Evolutionary conservation across 30 jellyfish, hydroid and myxozoan species (phyloP).

Genomic region (Rhopilema esculentum): DNA sequence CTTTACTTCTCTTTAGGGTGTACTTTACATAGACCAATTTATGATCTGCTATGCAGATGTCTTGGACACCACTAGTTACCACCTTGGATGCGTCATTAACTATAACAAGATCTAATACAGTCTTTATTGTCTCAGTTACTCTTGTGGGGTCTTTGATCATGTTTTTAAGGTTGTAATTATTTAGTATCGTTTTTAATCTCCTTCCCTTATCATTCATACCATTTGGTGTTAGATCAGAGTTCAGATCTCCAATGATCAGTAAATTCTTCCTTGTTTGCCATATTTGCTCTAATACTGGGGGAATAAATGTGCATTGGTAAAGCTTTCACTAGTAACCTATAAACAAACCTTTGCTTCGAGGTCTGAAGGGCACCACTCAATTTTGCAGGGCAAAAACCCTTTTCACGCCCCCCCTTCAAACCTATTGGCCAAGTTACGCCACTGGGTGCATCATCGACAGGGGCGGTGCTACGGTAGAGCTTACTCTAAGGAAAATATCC

Average conservation of each 20-base stretch:
- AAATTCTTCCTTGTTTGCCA: conserved; percentile 43
- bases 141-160: conserved; percentile 60
- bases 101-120: conserved; percentile 46
- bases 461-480: too few relatives aligned
- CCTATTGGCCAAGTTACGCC: too few relatives aligned
- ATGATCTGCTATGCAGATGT: conserved; percentile 21
- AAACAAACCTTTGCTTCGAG: too few relatives aligned
- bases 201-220: conserved; percentile 52
- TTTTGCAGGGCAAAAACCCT: too few relatives aligned
- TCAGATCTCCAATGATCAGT: conserved; percentile 55
- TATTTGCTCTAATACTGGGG: conserved; percentile 20
- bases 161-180: conserved; percentile 44
- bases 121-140: conserved; percentile 53
- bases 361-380: too few relatives aligned
- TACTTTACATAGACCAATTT: conserved; percentile 8
- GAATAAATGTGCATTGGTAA: conserved; percentile 28
- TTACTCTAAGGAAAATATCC: too few relatives aligned
- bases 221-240: conserved; percentile 58
- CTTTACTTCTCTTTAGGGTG: conserved; percentile 29
- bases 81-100: conserved; percentile 51
- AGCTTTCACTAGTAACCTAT: too few relatives aligned
- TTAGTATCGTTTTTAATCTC: conserved; percentile 37
- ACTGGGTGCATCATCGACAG: too few relatives aligned
- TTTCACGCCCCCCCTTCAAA: too few relatives aligned
- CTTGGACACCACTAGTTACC: conserved; percentile 14